Percentiles rank a stretch among this genome's conserved stretches.
phyloP scores from a whole-genome alignment of 2,113 vertebrate species.

The Semnopithecus entellus region DNA sequence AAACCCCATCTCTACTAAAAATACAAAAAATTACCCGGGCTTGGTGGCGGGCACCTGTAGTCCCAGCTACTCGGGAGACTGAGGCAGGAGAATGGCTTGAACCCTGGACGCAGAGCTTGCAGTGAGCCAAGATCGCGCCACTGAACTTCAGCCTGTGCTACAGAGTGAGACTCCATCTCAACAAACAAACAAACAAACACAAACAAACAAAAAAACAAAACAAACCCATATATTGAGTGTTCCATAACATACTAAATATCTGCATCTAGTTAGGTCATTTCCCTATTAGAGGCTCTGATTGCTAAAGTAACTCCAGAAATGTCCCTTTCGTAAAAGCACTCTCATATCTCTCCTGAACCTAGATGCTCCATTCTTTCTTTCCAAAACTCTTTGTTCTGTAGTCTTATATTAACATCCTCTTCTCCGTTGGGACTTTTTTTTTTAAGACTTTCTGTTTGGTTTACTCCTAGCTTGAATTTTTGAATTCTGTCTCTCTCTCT shows the following conservation, averaged over 20 bases:
- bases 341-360: neutral
- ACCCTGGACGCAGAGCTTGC: no score
- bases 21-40: no score
- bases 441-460: neutral
- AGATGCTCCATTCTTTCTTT: neutral
- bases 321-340: fast-evolving
- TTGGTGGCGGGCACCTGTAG: no score
- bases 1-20: no score
- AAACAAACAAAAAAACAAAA: no score
- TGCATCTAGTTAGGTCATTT: neutral
- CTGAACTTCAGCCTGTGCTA: no score
- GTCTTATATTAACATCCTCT: neutral
- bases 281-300: fast-evolving
- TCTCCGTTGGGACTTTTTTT: neutral
- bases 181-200: no score
- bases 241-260: neutral
- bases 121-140: no score
- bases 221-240: neutral
- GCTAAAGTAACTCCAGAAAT: neutral
- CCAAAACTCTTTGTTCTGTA: neutral
- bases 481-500: neutral
- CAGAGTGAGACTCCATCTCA: no score
- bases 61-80: no score
- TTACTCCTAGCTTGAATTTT: neutral
- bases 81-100: no score